Conservation (phyloP, 2,888 invertebrate genomes). For the Drosophila pseudotalamancana region DNA sequence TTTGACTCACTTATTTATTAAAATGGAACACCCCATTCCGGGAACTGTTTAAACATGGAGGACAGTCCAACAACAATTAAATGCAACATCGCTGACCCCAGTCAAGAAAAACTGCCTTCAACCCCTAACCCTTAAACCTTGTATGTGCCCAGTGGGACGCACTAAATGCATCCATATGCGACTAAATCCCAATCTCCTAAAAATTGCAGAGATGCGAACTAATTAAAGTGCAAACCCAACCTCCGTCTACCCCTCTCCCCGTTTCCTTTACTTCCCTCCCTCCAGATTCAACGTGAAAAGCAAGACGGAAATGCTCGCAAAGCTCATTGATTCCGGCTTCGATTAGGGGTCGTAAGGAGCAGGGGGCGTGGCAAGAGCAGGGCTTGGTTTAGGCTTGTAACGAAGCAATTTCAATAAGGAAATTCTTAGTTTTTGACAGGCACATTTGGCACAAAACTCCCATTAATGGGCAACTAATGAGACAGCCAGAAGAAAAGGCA, state of each 20-base stretch:
- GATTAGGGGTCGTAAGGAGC: not conserved
- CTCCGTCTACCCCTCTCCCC: not conserved
- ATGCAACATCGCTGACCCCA: slow-evolving; percentile 24
- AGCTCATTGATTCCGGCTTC: slow-evolving; percentile 49
- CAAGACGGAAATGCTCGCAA: slow-evolving; percentile 22
- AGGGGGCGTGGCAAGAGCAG: not conserved
- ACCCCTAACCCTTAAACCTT: slow-evolving; percentile 15
- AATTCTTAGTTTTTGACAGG: slow-evolving; percentile 64
- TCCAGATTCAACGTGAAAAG: slow-evolving; percentile 51
- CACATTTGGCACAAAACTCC: slow-evolving; percentile 42
- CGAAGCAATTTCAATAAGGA: slow-evolving; percentile 62
- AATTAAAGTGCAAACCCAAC: slow-evolving; percentile 46
- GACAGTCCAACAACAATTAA: not conserved
- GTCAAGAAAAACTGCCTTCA: slow-evolving; percentile 22
- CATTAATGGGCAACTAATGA: slow-evolving; percentile 67
- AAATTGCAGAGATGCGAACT: slow-evolving; percentile 35
- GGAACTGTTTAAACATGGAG: slow-evolving; percentile 17
- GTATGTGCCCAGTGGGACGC: not conserved
- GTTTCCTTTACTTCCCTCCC: not conserved
- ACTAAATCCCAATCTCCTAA: slow-evolving; percentile 28
- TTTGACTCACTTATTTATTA: slow-evolving; percentile 30
- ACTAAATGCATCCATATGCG: slow-evolving; percentile 35
- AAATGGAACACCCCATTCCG: slow-evolving; percentile 21
- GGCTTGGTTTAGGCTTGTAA: not conserved
- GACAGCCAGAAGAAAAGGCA: slow-evolving; percentile 3